A percentile compares a stretch with the other conserved stretches of the same genome.
phyloP scores from a whole-genome alignment of 2,888 invertebrate species.

The Plebejus argus region DNA sequence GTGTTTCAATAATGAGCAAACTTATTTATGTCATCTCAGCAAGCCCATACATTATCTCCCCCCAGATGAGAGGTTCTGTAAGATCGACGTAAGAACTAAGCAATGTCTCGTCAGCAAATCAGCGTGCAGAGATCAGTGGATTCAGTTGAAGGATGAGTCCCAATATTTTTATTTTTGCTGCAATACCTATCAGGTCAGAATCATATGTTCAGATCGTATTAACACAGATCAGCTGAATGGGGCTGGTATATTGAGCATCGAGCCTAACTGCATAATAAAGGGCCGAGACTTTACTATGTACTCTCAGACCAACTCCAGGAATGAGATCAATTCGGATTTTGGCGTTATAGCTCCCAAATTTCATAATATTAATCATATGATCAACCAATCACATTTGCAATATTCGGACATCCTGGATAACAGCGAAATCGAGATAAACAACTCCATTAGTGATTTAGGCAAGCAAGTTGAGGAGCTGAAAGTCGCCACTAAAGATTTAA shows the following conservation, averaged over 20 bases:
- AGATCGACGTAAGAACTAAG: neutral
- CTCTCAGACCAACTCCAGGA: neutral
- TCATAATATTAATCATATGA: neutral
- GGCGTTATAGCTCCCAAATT: neutral
- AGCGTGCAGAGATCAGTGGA: neutral
- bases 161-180: conserved; percentile 3
- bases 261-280: conserved; percentile 3
- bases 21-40: neutral
- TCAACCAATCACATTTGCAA: neutral
- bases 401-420: neutral
- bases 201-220: neutral
- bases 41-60: neutral
- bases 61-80: neutral
- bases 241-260: neutral
- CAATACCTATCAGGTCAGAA: neutral
- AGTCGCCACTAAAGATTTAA: conserved; percentile 20
- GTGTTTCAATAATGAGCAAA: neutral
- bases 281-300: conserved; percentile 6
- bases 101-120: neutral
- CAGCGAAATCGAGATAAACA: neutral
- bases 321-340: neutral
- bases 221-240: conserved; percentile 2
- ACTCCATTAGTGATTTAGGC: neutral
- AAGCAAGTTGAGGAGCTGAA: neutral
- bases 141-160: neutral